Conservation (phyloP, 1,140 invertebrate species). For the Zaprionus taronus region DNA sequence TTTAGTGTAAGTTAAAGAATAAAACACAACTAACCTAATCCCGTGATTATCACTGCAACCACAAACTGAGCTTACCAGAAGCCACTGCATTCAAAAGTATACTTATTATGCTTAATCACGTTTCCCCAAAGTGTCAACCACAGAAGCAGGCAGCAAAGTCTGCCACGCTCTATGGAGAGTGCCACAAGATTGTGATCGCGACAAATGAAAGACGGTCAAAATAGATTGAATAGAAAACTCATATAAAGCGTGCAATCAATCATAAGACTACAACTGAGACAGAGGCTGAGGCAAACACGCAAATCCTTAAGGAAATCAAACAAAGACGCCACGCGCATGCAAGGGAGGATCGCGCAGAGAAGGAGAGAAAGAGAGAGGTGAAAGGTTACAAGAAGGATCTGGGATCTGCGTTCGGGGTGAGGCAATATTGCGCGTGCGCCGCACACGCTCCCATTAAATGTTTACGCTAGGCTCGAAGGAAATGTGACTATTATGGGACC, state of each 20-base stretch:
- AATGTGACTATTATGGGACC: constrained; percentile 45
- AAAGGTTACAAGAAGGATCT: constrained; percentile 1
- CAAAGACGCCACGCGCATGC: constrained; percentile 45
- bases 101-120: constrained; percentile 38
- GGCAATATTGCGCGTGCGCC: constrained; percentile 72
- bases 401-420: constrained; percentile 44
- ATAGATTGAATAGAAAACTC: constrained; percentile 59
- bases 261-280: constrained; percentile 49
- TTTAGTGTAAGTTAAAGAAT: too few relatives aligned
- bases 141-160: constrained; percentile 31
- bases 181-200: constrained; percentile 75
- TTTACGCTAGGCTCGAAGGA: constrained; percentile 70
- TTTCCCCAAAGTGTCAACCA: constrained; percentile 17
- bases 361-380: constrained; percentile 19
- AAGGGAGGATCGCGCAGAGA: constrained; percentile 36
- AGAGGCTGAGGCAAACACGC: constrained; percentile 38
- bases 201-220: constrained; percentile 50
- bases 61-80: background rate
- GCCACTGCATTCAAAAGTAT: background rate
- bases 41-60: background rate
- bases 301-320: constrained; percentile 73
- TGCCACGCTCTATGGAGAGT: constrained; percentile 52
- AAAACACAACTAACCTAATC: background rate
- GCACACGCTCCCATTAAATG: constrained; percentile 78
- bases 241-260: constrained; percentile 63